Base-by-base conservation (phyloP, 2,113 vertebrate genomes). In the Podiceps cristatus region DNA sequence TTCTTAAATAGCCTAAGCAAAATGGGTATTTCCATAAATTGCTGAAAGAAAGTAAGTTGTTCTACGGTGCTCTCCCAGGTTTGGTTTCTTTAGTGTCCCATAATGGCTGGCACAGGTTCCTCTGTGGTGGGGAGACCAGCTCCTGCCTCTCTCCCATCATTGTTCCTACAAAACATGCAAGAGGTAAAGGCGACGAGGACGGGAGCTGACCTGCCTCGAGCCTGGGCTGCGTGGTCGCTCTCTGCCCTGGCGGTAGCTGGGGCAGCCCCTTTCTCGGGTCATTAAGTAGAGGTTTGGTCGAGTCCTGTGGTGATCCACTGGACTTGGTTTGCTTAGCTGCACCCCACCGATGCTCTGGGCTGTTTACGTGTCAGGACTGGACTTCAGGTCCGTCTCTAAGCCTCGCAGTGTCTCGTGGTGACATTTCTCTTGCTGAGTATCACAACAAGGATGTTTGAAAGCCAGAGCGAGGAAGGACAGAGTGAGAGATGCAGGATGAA, bases 401-500 rank as follows among this genome's bases (percentile, higher is more conserved):
- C 59, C 86, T 78, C 0, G 1, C 69, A 1, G 59, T 50, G 90
- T 60, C 95, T 80, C 13, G 0, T 31, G 37, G 88, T 93, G 95
- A 92, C 80, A 78, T 93, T 93, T 94, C 74, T 50, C 44, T 59
- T 64, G 82, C 69, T 81, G 64, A 87, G 78, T 40, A 93, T 68
- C 93, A 69, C 76, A 37, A 22, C 10, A 1, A 82, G 91, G 71
- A 84, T 5, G 45, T 31, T 94, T 2, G 56, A 31, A 49, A 78
- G 83, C 27, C 76, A 2, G 47, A 73, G 52, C 0, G 2, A 58
- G 69, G 82, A 94, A 59, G 95, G 90, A 76, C 86, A 79, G 81
- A 28, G 69, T 1, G 3, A 47, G 79, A 96, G 79, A 94, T 80
- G 87, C 3, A 5, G 89, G 86, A 18, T 82, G 91, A 93, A 96